A percentile compares a stretch with the other conserved stretches of the same genome.
These are phyloP conservation scores for Oscheius sp. DNA, from an alignment of 2,888 invertebrate genomes.

Conservation along the genomic window DNA sequence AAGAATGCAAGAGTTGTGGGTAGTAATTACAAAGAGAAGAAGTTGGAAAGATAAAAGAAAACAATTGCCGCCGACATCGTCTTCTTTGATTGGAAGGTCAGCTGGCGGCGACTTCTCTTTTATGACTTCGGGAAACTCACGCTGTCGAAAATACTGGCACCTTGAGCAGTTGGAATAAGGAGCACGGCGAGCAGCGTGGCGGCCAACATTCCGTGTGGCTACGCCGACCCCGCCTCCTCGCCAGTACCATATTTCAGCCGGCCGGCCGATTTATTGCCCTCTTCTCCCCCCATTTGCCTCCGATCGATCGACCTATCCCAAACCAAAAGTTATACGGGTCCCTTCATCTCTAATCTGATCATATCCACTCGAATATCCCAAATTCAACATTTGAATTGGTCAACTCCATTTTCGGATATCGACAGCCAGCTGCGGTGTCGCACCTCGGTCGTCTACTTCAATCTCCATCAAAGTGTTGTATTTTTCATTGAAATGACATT, in stretches of 20 bases:
- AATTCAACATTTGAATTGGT: no score
- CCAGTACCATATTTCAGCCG: slow-evolving; percentile 33
- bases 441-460: no score
- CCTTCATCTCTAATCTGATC: not conserved
- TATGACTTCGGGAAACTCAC: not conserved
- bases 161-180: slow-evolving; percentile 14
- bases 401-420: no score
- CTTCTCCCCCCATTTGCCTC: slow-evolving; percentile 37
- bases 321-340: slow-evolving; percentile 39
- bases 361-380: no score
- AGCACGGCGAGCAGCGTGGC: slow-evolving; percentile 26
- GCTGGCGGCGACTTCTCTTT: no score
- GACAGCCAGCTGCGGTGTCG: no score
- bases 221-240: slow-evolving; percentile 27
- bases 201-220: slow-evolving; percentile 18
- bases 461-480: no score
- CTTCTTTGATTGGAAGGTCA: not conserved
- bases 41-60: not conserved
- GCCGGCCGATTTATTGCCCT: slow-evolving; percentile 36
- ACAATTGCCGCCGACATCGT: not conserved
- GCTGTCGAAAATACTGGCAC: slow-evolving; percentile 23
- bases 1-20: no score
- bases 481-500: not conserved
- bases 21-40: no score
- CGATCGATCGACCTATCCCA: slow-evolving; percentile 26